Conservation (phyloP, 2,888 invertebrate genomes). For the Augochlorella aurata region DNA sequence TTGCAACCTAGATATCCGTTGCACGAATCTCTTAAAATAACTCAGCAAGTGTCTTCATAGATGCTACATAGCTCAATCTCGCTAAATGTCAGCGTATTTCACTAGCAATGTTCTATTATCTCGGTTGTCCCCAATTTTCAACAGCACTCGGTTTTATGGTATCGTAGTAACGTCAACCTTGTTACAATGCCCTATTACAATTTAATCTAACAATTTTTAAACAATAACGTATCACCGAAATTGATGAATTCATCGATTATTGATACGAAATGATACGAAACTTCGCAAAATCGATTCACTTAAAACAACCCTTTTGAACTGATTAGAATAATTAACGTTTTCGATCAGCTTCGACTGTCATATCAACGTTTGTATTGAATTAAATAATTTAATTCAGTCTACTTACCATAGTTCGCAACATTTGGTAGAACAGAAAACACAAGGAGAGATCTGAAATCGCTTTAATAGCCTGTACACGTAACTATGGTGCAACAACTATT, state of each 20-base stretch:
- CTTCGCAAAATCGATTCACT: slow-evolving; percentile 57
- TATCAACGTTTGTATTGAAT: too few relatives aligned
- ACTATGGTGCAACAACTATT: too few relatives aligned
- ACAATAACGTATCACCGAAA: background rate
- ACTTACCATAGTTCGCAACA: too few relatives aligned
- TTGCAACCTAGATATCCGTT: slow-evolving; percentile 7
- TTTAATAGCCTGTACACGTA: too few relatives aligned
- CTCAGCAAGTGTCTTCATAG: background rate
- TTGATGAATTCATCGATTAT: slow-evolving; percentile 37
- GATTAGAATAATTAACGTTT: too few relatives aligned
- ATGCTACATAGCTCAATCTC: slow-evolving; percentile 24
- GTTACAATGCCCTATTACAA: background rate
- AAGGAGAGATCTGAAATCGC: too few relatives aligned
- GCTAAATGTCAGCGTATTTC: slow-evolving; percentile 23
- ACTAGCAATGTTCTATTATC: slow-evolving; percentile 11
- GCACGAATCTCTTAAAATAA: slow-evolving; percentile 24
- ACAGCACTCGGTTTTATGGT: slow-evolving; percentile 25
- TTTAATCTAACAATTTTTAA: background rate
- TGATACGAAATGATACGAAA: slow-evolving; percentile 60
- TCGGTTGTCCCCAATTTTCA: slow-evolving; percentile 24
- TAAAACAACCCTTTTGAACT: too few relatives aligned
- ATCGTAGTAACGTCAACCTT: slow-evolving; percentile 17
- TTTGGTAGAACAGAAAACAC: too few relatives aligned
- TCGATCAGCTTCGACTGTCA: too few relatives aligned
- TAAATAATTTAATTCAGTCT: too few relatives aligned